Percentiles rank a stretch among this genome's conserved stretches.
phyloP scores from a whole-genome alignment of 1,140 invertebrate species.

The Caligus rogercresseyi region DNA sequence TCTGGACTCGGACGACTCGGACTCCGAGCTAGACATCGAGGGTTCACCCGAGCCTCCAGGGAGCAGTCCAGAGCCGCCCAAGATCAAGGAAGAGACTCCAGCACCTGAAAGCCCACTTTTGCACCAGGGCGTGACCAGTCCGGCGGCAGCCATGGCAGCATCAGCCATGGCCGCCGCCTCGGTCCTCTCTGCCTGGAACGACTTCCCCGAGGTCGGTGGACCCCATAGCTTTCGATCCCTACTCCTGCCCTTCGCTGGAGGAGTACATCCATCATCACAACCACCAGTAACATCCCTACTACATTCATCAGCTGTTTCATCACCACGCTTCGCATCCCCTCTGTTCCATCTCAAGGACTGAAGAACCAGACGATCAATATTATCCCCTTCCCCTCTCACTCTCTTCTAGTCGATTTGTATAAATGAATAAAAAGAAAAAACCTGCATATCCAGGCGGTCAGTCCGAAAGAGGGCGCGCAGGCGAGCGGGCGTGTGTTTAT shows the following conservation, averaged over 20 bases:
- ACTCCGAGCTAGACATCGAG: constrained; percentile 3
- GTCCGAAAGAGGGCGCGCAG: no score
- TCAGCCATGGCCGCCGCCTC: background rate
- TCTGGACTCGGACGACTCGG: constrained; percentile 1
- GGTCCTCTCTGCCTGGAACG: background rate
- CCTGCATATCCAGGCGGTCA: no score
- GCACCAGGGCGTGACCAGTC: background rate
- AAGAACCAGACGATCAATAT: no score
- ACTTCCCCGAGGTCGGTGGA: no score
- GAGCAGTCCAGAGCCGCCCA: background rate
- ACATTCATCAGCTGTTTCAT: background rate
- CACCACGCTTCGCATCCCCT: background rate
- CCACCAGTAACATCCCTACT: no score
- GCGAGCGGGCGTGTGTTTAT: no score
- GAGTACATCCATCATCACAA: background rate
- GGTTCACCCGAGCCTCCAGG: background rate
- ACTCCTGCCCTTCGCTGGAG: background rate
- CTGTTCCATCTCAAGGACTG: background rate
- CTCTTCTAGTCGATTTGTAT: no score
- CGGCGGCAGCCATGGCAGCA: background rate
- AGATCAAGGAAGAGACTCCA: background rate
- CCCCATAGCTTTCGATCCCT: background rate
- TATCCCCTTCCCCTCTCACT: no score
- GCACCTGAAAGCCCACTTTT: background rate
- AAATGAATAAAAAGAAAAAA: no score